A percentile compares a stretch with the other conserved stretches of the same genome.
Evolutionary conservation across 2,797 vertebrate genomes (phyloP).

Genomic region (Falco novaeseelandiae): DNA sequence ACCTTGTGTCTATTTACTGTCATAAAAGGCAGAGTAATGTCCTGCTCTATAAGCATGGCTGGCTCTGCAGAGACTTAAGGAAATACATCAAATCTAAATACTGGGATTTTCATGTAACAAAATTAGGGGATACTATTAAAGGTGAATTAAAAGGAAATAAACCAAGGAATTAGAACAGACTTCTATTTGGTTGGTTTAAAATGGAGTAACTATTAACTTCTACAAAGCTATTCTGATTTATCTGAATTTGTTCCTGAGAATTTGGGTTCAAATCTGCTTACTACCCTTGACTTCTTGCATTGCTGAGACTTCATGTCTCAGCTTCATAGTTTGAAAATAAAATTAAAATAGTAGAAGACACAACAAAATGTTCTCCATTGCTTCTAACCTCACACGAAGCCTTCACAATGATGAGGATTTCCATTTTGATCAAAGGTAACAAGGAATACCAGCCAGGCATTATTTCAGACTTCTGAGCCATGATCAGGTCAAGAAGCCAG

Average conservation of each 20-base stretch:
- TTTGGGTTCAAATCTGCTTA: background rate
- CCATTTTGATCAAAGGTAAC: background rate
- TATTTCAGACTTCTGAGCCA: background rate
- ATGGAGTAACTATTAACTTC: background rate
- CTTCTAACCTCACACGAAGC: background rate
- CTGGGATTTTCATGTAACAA: background rate
- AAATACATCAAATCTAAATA: background rate
- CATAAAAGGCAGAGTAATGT: background rate
- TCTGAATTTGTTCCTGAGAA: background rate
- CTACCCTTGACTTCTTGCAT: background rate
- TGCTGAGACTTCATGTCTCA: background rate
- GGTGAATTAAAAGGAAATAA: background rate
- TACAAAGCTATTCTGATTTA: background rate
- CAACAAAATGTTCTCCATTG: background rate
- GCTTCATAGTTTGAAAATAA: background rate
- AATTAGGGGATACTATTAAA: background rate
- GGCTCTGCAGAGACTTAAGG: background rate
- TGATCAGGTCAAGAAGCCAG: background rate
- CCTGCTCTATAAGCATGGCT: background rate
- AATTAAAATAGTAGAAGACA: background rate
- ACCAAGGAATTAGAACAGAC: background rate
- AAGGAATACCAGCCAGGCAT: background rate
- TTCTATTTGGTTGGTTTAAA: background rate
- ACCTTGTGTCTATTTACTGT: background rate
- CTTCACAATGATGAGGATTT: background rate